Percentiles rank a stretch among this genome's conserved stretches.
Evolutionary conservation across 2,888 invertebrate species (phyloP).

Genomic region (Eurytoma californica): DNA sequence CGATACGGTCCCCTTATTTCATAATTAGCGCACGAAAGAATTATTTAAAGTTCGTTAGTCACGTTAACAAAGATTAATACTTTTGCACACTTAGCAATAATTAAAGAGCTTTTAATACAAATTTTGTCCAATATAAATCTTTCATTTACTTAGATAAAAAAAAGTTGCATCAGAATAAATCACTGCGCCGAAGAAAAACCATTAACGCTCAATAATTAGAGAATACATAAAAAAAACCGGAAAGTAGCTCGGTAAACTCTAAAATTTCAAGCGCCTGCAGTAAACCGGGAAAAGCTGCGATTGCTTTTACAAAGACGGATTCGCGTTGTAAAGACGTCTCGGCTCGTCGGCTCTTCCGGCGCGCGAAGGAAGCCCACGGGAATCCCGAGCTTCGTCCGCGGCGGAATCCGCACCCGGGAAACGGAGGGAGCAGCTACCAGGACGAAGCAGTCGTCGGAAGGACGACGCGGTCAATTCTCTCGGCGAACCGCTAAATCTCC

Average conservation of each 20-base stretch:
- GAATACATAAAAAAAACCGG: too few relatives aligned
- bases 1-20: conserved; percentile 1
- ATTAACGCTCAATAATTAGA: too few relatives aligned
- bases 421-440: neutral
- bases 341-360: conserved; percentile 64
- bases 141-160: too few relatives aligned
- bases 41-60: too few relatives aligned
- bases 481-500: conserved; percentile 40
- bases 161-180: too few relatives aligned
- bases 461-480: conserved; percentile 13
- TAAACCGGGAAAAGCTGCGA: conserved; percentile 59
- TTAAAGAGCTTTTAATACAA: neutral
- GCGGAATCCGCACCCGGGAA: neutral
- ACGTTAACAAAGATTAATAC: too few relatives aligned
- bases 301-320: conserved; percentile 72
- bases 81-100: too few relatives aligned
- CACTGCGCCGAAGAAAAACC: too few relatives aligned
- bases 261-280: conserved; percentile 22
- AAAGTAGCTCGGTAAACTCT: too few relatives aligned
- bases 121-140: neutral
- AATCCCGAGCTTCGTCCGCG: neutral
- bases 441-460: conserved; percentile 23
- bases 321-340: conserved; percentile 71
- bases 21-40: neutral
- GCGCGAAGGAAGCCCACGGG: conserved; percentile 24